These are phyloP conservation scores for Cylas formicarius DNA, from an alignment of 1,140 invertebrate species.

Conservation along the genomic window DNA sequence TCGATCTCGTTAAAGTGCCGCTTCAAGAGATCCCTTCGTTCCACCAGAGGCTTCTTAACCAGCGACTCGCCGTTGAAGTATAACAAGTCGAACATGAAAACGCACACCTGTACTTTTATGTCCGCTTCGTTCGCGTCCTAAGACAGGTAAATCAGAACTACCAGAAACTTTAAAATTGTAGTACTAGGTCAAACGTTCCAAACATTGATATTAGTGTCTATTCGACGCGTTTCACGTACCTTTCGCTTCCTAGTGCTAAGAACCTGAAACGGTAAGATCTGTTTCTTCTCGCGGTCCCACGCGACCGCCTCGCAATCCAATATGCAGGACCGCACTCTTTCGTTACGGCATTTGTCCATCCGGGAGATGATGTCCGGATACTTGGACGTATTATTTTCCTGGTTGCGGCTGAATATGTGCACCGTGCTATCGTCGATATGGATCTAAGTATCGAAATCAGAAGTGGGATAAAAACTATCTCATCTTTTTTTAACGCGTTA, in stretches of 20 bases:
- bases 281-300: slow-evolving; percentile 83
- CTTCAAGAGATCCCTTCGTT: slow-evolving; percentile 67
- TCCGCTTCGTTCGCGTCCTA: slow-evolving; percentile 80
- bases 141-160: slow-evolving; percentile 19
- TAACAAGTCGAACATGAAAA: slow-evolving; percentile 96
- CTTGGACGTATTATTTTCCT: slow-evolving; percentile 96
- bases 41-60: slow-evolving; percentile 69
- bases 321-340: slow-evolving; percentile 74
- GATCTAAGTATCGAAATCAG: slow-evolving; percentile 49
- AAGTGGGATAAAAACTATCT: background rate
- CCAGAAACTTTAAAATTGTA: slow-evolving; percentile 7
- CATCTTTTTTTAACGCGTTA: slow-evolving; percentile 35
- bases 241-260: slow-evolving; percentile 94
- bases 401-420: slow-evolving; percentile 91
- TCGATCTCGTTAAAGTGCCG: slow-evolving; percentile 69
- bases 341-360: slow-evolving; percentile 54
- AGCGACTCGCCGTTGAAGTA: slow-evolving; percentile 89
- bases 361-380: slow-evolving; percentile 92
- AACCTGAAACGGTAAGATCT: slow-evolving; percentile 96
- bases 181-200: too few species aligned
- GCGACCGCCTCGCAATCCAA: slow-evolving; percentile 97
- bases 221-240: slow-evolving; percentile 46
- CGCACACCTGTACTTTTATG: slow-evolving; percentile 95
- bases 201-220: too few species aligned
- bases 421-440: slow-evolving; percentile 64